These are phyloP conservation scores for Cyanistes caeruleus DNA, from an alignment of 2,113 vertebrate genomes.

Conservation along the genomic window DNA sequence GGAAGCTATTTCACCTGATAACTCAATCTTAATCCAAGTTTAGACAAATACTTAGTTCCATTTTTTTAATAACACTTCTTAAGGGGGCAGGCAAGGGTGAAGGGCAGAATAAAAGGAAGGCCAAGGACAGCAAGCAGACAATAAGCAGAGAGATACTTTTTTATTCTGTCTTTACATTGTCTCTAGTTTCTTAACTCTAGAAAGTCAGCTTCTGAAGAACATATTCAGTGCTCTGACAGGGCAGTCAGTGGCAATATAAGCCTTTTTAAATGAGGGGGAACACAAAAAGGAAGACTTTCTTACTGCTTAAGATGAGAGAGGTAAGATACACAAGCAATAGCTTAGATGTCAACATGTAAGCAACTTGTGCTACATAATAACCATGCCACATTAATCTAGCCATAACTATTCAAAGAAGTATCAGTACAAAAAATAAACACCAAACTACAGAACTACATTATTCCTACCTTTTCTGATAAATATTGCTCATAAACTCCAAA, in stretches of 20 bases:
- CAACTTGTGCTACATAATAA: background rate
- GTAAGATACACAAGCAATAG: background rate
- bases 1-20: background rate
- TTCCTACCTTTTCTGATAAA: slow-evolving; percentile 89
- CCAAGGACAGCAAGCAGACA: background rate
- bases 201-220: background rate
- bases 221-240: background rate
- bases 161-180: background rate
- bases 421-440: background rate
- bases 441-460: background rate
- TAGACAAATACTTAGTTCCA: background rate
- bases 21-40: background rate
- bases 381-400: background rate
- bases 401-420: background rate
- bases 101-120: background rate
- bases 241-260: background rate
- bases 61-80: background rate
- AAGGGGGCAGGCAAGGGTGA: fast-evolving
- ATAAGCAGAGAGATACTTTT: background rate
- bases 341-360: background rate
- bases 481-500: slow-evolving; percentile 97
- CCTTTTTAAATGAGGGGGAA: background rate
- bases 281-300: background rate
- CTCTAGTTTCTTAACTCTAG: background rate
- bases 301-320: background rate